phyloP scores from a whole-genome alignment of 2,113 vertebrate genomes.

The Rhombomys opimus region DNA sequence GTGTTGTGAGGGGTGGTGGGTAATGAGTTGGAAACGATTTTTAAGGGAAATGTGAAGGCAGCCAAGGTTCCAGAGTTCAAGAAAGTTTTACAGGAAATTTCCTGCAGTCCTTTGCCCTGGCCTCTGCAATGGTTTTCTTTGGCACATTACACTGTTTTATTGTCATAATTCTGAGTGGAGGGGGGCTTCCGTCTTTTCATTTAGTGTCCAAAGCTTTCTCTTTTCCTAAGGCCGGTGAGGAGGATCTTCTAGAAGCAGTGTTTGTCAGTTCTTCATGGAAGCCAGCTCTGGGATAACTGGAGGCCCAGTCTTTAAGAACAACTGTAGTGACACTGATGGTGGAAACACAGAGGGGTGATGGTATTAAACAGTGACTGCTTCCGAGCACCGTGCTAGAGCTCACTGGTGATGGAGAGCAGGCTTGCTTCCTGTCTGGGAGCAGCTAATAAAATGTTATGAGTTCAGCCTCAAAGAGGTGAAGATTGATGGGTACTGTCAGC shows the following conservation, averaged over 20 bases:
- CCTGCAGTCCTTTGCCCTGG: background rate
- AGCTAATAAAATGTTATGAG: constrained; percentile 69
- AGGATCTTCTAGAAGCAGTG: background rate
- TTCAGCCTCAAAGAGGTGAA: constrained; percentile 58
- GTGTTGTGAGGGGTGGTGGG: too few relatives aligned
- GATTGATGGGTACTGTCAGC: constrained; percentile 37
- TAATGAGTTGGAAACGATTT: background rate
- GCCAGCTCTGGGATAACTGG: background rate
- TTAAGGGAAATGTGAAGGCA: background rate
- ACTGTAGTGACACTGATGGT: background rate
- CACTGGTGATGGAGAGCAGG: background rate
- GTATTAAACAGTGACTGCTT: constrained; percentile 39
- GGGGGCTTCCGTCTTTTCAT: background rate
- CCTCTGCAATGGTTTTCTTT: background rate
- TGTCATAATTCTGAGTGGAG: background rate
- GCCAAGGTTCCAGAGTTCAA: background rate
- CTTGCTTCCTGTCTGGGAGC: constrained; percentile 40
- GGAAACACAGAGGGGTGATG: background rate
- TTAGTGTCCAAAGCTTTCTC: background rate
- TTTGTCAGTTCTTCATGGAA: background rate
- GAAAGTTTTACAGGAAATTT: background rate
- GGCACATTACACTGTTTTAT: background rate
- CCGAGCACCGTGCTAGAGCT: background rate
- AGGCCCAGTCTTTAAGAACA: background rate
- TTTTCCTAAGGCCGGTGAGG: background rate